A percentile compares a stretch with the other conserved stretches of the same genome.
These are phyloP conservation scores for Drosophila albomicans DNA, from an alignment of 1,140 invertebrate species.

Conservation along the genomic window DNA sequence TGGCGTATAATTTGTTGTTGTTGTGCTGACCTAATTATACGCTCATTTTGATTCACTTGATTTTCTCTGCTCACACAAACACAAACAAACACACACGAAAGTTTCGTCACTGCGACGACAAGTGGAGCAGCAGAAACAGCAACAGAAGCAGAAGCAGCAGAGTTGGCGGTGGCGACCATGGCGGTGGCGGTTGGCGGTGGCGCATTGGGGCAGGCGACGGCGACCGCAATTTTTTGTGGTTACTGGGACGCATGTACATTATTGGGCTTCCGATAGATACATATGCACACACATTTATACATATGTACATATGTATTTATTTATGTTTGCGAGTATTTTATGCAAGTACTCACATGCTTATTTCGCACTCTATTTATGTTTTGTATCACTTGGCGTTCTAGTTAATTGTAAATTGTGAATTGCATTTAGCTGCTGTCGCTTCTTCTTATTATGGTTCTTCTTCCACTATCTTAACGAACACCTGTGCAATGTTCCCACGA, in stretches of 20 bases:
- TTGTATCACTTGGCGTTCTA: conserved; percentile 46
- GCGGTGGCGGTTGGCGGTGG: conserved; percentile 4
- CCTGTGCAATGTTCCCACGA: conserved; percentile 50
- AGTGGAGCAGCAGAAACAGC: conserved; percentile 65
- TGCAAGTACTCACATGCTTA: conserved; percentile 47
- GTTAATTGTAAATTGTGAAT: conserved; percentile 29
- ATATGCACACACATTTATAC: too few relatives aligned
- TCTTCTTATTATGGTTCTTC: not conserved
- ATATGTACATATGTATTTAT: too few relatives aligned
- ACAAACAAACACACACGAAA: conserved; percentile 45
- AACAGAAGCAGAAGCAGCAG: conserved; percentile 38
- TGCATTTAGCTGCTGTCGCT: not conserved
- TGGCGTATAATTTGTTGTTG: conserved; percentile 70
- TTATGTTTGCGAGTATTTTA: not conserved
- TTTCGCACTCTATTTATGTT: conserved; percentile 56
- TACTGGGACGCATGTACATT: conserved; percentile 76
- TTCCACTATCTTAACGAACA: conserved; percentile 28
- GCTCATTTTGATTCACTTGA: conserved; percentile 83
- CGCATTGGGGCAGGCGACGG: conserved; percentile 66
- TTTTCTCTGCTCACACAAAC: conserved; percentile 78
- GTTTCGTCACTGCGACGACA: conserved; percentile 81
- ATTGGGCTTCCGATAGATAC: conserved; percentile 57
- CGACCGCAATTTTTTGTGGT: conserved; percentile 77
- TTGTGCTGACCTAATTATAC: conserved; percentile 83
- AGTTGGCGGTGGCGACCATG: conserved; percentile 38